Conservation (phyloP, 2,888 invertebrate species). For the Rhopalosiphum nymphaeae region DNA sequence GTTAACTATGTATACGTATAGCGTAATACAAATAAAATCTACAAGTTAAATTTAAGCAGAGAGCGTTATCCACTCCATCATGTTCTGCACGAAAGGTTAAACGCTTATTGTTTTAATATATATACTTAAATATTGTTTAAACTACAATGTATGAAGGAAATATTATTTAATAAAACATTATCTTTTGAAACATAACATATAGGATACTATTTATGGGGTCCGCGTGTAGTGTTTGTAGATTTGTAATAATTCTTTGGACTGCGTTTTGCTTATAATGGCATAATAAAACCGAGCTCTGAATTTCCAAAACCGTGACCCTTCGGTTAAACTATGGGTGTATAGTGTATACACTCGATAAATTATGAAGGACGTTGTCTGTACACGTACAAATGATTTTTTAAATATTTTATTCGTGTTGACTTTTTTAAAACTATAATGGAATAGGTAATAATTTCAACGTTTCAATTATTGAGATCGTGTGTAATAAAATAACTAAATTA, state of each 20-base stretch:
- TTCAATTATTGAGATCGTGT: not conserved
- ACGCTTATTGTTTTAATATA: not conserved
- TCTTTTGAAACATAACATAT: constrained; percentile 10
- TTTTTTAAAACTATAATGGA: not conserved
- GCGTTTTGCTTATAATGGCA: not conserved
- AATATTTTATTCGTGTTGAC: not conserved
- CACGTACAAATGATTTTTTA: not conserved
- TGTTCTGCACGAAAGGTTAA: not conserved
- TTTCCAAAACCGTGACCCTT: not conserved
- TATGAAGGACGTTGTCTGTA: not conserved
- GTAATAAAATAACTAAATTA: not conserved
- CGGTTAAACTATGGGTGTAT: not conserved
- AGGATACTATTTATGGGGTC: constrained; percentile 1
- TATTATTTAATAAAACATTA: not conserved
- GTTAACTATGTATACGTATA: not conserved
- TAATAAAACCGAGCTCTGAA: not conserved
- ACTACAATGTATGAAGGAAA: not conserved
- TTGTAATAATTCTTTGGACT: not conserved
- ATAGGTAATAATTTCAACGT: not conserved
- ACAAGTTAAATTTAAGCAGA: not conserved
- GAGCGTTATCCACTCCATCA: not conserved
- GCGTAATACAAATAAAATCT: not conserved
- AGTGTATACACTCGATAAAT: not conserved
- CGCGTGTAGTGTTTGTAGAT: not conserved
- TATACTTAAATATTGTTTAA: not conserved